Base-by-base conservation (phyloP, 1,140 invertebrate species). In the Geopemphigus sp. region DNA sequence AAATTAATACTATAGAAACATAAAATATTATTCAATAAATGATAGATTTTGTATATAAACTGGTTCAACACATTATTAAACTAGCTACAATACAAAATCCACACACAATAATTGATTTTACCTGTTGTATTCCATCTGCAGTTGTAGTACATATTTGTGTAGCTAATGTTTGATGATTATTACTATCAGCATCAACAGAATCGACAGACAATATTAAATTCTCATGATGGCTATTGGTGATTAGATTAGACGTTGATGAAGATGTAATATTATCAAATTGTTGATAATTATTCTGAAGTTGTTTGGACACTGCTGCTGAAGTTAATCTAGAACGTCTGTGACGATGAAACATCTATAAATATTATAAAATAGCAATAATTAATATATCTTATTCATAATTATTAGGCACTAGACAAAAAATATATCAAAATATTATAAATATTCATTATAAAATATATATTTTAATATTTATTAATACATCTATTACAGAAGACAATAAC, bases 191-290 rank as follows among this genome's bases (percentile, higher is more conserved):
- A 26, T 76, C 73, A 12, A 76, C 73, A 19, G n/a, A n/a, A n/a
- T n/a, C n/a, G n/a, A n/a, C n/a, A 8, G 74, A 78, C 1, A 57
- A 12, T 39, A 78, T 59, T 6, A 78, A 14, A 5, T 22, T 5
- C 14, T 47, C 74, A 17, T 54, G 53, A 26, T 57, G 74, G 22
- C 29, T 63, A 0, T 0, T 11, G 22, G 39, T 17, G 5, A 39
- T 56, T 14, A 22, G 32, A 39, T 39, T 26, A 15, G 50, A 47
- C 14, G 57, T 5, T 5, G 74, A 78, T 1, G 57, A 59, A 5
- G 29, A 47, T n/a, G 74, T 47, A 14, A 59, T 61, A n/a, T 8
- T 78, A 8, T 78, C 74, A 29, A 78, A 78, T 29, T 78, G 74
- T 50, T 78, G 74, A 45, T 61, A n/a, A 10, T 50, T n/a, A 10